A percentile compares a stretch with the other conserved stretches of the same genome.
Conservation (phyloP, 2,113 vertebrate species). For the Ifrita kowaldi region DNA sequence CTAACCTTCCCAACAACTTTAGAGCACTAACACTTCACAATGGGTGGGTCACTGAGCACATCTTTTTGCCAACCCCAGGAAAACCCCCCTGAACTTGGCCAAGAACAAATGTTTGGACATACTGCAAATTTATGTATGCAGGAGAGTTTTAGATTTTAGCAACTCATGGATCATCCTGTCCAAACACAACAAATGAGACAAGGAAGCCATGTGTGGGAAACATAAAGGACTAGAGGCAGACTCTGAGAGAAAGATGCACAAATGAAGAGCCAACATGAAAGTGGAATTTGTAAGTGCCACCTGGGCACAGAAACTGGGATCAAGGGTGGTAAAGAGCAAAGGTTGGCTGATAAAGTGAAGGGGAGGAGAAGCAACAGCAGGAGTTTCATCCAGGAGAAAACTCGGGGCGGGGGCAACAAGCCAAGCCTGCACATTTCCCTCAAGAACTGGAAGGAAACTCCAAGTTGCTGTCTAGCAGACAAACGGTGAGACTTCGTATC, state of each 20-base stretch:
- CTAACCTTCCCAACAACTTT: not conserved
- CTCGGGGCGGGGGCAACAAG: not conserved
- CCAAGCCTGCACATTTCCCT: not conserved
- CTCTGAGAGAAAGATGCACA: not conserved
- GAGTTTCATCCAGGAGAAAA: not conserved
- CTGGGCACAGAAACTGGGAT: not conserved
- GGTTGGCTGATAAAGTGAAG: not conserved
- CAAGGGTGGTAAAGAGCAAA: not conserved
- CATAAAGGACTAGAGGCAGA: not conserved
- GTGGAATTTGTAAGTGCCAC: not conserved
- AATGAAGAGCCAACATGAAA: not conserved
- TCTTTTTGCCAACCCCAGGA: not conserved
- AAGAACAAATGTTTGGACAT: not conserved
- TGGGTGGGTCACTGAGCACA: rapidly evolving
- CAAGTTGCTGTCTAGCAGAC: not conserved
- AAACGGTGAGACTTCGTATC: not conserved
- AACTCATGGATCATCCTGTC: not conserved
- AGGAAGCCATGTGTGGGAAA: not conserved
- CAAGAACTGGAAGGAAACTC: constrained; percentile 6
- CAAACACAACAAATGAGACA: not conserved
- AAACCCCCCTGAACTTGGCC: not conserved
- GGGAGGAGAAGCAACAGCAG: not conserved
- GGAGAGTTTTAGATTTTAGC: not conserved
- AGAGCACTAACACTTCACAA: not conserved
- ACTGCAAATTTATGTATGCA: not conserved